A percentile compares a stretch with the other conserved stretches of the same genome.
phyloP scores from a whole-genome alignment of 2,797 vertebrate genomes.

The Rhinophrynus dorsalis region DNA sequence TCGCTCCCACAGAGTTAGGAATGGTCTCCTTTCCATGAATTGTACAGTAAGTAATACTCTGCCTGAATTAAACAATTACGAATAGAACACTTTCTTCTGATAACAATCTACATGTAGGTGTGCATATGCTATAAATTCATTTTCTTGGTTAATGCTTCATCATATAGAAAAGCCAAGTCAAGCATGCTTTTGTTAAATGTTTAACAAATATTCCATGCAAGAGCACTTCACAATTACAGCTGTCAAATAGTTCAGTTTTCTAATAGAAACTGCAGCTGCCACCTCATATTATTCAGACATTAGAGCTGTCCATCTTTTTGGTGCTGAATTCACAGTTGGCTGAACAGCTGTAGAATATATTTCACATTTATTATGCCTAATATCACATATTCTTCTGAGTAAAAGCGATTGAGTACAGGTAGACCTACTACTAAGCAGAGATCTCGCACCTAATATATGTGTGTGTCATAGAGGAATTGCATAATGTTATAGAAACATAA shows the following conservation, averaged over 20 bases:
- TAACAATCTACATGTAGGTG: not conserved
- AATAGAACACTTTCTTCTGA: not conserved
- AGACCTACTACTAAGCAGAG: too few species aligned
- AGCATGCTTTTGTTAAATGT: slow-evolving; percentile 30
- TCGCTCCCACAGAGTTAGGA: too few species aligned
- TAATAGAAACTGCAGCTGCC: not conserved
- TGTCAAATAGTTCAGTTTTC: slow-evolving; percentile 23
- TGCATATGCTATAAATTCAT: not conserved
- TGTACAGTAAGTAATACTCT: too few species aligned
- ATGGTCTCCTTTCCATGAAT: too few species aligned
- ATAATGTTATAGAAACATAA: too few species aligned
- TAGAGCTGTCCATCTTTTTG: slow-evolving; percentile 48
- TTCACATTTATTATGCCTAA: slow-evolving; percentile 53
- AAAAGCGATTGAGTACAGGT: not conserved
- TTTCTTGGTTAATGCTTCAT: slow-evolving; percentile 21
- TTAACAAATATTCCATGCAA: slow-evolving; percentile 39
- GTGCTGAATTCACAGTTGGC: slow-evolving; percentile 51
- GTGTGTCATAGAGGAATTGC: too few species aligned
- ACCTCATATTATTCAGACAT: slow-evolving; percentile 26
- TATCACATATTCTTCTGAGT: slow-evolving; percentile 30
- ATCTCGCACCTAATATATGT: too few species aligned
- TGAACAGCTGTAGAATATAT: slow-evolving; percentile 53
- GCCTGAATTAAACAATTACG: too few species aligned
- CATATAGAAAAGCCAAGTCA: slow-evolving; percentile 27
- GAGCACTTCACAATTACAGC: slow-evolving; percentile 36